Evolutionary conservation across 2,888 invertebrate species (phyloP), one percentile per base, ranked within the genome.

Genomic region (Vanessa cardui): DNA sequence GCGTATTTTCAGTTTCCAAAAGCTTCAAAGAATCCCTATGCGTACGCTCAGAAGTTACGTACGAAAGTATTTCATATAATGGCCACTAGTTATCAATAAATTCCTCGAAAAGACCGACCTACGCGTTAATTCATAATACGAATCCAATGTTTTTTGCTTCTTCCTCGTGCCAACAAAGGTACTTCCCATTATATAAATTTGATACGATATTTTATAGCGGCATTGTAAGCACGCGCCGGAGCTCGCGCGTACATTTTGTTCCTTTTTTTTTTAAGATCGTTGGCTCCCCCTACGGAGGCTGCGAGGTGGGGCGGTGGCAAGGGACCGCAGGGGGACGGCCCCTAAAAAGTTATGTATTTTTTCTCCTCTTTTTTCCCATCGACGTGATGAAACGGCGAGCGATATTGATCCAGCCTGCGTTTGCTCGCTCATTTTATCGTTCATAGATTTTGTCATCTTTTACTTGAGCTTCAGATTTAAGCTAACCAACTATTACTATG

Each of bases 281-380:
- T 76, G 77, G 74, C 74, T 76, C 81, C 79, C 80, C 72, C 70
- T 73, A 73, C 74, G 72, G 76, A 77, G 76, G 71, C 73, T 65
- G 69, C 72, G 70, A 64, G 64, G 62, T 69, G 74, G 68, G 76
- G 77, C 75, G 78, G 73, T 71, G 77, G 71, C 67, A 72, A 77
- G 80, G 80, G 81, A 78, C 73, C 74, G 82, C 76, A 76, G 82
- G 83, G 83, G 74, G 81, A 79, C 85, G 83, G 85, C 91, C 90
- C 92, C 91, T 92, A 92, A 92, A 92, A 92, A 92, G 91, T 92
- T 90, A 92, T 92, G 87, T 91, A 91, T 92, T 92, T 92, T 90
- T 89, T 92, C 89, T 87, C 87, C 86, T 88, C 89, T 90, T 92
- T 92, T 91, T 92, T 89, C 90, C 83, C 86, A 89, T 91, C 86